Evolutionary conservation across 2,113 vertebrate species (phyloP).

Genomic region (Typhlomys cinereus): DNA sequence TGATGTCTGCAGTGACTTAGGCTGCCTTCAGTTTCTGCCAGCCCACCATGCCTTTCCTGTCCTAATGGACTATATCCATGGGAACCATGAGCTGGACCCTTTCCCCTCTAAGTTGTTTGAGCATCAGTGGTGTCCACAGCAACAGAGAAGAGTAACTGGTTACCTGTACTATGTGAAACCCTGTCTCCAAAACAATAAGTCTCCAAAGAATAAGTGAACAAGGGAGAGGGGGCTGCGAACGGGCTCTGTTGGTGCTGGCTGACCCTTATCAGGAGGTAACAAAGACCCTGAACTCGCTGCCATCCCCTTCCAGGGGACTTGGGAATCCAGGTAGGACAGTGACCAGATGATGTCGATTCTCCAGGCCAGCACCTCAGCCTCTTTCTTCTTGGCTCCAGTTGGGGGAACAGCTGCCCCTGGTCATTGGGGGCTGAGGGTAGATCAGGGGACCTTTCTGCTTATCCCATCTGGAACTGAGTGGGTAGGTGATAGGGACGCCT

Average conservation of each 20-base stretch:
- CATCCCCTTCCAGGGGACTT: neutral
- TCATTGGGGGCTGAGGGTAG: neutral
- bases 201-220: neutral
- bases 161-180: rapidly evolving
- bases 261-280: neutral
- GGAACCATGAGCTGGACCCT: no score
- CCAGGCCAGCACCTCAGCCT: neutral
- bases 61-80: no score
- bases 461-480: neutral
- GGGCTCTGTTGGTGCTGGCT: neutral
- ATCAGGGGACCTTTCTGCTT: neutral
- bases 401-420: neutral
- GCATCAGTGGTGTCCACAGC: no score
- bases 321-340: neutral
- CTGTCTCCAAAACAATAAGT: neutral
- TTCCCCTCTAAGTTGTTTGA: no score
- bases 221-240: neutral
- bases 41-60: no score
- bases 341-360: neutral
- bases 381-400: neutral
- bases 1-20: no score
- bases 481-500: neutral
- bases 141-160: no score
- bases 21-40: no score
- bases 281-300: neutral